A percentile compares a stretch with the other conserved stretches of the same genome.
phyloP scores from a whole-genome alignment of 2,797 vertebrate species.

The Arvicola amphibius region DNA sequence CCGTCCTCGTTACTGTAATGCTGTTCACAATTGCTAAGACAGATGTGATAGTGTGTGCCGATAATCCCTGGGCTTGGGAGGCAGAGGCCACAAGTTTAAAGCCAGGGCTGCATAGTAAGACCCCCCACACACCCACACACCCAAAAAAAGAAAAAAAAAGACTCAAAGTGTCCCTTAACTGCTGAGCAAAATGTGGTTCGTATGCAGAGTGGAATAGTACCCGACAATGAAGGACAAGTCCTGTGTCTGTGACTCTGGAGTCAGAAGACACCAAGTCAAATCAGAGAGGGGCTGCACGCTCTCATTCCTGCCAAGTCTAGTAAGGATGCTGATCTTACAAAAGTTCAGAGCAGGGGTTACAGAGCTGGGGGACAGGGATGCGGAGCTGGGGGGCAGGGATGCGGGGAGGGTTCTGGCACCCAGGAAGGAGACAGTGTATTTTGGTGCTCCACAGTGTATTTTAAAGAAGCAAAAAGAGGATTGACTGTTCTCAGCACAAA shows the following conservation, averaged over 20 bases:
- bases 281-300: not conserved
- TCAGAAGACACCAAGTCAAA: not conserved
- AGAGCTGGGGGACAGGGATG: not conserved
- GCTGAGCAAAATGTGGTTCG: not conserved
- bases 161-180: not conserved
- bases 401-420: not conserved
- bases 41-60: not conserved
- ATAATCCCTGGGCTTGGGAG: not conserved
- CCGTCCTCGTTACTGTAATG: not conserved
- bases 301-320: not conserved
- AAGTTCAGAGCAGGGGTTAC: not conserved
- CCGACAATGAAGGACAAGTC: not conserved
- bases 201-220: not conserved
- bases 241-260: not conserved
- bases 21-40: not conserved
- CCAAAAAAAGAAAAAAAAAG: not conserved
- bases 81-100: not conserved
- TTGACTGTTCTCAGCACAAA: not conserved
- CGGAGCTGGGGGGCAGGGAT: not conserved
- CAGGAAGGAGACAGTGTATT: not conserved
- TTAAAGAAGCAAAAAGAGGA: not conserved
- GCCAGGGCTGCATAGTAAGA: not conserved
- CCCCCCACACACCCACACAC: too few species aligned
- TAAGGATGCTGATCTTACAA: too few species aligned
- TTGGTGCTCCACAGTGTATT: fast-evolving